Evolutionary conservation across 2,113 vertebrate genomes (phyloP), one percentile per base, ranked within the genome.

Genomic region (Centropristis striata): DNA sequence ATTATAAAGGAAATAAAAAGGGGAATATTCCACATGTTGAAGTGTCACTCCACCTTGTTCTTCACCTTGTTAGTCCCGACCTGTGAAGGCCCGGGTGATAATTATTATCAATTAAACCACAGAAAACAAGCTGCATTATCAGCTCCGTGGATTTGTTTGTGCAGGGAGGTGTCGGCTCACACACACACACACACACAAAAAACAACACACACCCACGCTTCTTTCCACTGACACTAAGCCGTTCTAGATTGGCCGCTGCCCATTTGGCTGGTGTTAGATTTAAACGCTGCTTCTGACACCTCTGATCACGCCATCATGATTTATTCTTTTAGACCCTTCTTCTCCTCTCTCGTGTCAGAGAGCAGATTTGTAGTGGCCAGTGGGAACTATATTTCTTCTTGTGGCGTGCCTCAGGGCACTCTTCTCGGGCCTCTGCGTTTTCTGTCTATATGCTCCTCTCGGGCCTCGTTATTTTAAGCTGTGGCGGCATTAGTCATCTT

Each of bases 161-260:
- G 63, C 32, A 49, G 21, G 64, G 57, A 47, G 23, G 39, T n/a
- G 58, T 18, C 3, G 20, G 55, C 61, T 68, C 46, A 32, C 23
- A 39, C 15, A 18, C 58, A 18, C 0, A 69, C 53, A n/a, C n/a
- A n/a, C n/a, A n/a, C n/a, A n/a, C n/a, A n/a, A n/a, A n/a, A n/a
- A n/a, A n/a, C n/a, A n/a, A 42, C 61, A 54, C n/a, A 41, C 49
- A 42, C 25, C 44, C 49, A 28, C 28, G 8, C 21, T 54, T 73
- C 63, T 63, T 70, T 69, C 49, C 65, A n/a, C 49, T 42, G 41
- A 49, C 57, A 75, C 64, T 49, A 61, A 57, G 79, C 49, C 64
- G 6, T 25, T 50, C 41, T 15, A 28, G 14, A 20, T n/a, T 55
- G 71, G 49, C 49, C 28, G 21, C 9, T 41, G 28, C 9, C 49